Base-by-base conservation (phyloP, 1,140 invertebrate species). In the Macrostomum lignano region DNA sequence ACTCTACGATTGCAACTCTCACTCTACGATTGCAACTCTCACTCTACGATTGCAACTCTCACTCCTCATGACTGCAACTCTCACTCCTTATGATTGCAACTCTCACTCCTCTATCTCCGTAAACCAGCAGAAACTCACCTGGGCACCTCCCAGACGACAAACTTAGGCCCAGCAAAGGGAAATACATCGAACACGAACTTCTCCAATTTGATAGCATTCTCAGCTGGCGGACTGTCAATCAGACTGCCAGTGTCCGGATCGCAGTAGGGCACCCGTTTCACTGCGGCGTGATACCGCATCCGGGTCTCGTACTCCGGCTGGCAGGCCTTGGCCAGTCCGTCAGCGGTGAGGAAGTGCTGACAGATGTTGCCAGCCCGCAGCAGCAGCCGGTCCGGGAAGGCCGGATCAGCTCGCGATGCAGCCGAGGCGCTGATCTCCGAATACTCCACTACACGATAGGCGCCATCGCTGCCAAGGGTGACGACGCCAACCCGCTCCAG, bases 181-280 rank as follows among this genome's bases (percentile, higher is more conserved):
- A 98, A 94, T 0, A 93, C 82, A 60, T 98, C 91, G 51, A 98
- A 98, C 2, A 96, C 73, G 55, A 98, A 98, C 58, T 96, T 96
- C 46, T 98, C 91, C 51, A 94, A 74, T 64, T 98, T 98, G 39
- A 96, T 82, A 14, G 86, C 88, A 52, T 96, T 96, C 0, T 74
- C 69, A 45, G 67, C 65, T 0, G 66, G 65, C 0, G 88, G 84
- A 34, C 68, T 72, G 7, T 70, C 56, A 25, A 65, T 57, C 15
- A 67, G n/a, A n/a, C n/a, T 54, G 3, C 78, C 77, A 33, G 68
- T 60, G 1, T 64, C 58, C 13, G 15, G 4, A 52, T 81, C 68
- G 0, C 86, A 62, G 46, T 68, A 74, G 0, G 82, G 71, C 43
- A 98, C 94, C 56, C 94, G 94, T 59, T 96, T 98, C 44, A 82